Base-by-base conservation (phyloP, 1,140 invertebrate species). In the Trissolcus basalis region DNA sequence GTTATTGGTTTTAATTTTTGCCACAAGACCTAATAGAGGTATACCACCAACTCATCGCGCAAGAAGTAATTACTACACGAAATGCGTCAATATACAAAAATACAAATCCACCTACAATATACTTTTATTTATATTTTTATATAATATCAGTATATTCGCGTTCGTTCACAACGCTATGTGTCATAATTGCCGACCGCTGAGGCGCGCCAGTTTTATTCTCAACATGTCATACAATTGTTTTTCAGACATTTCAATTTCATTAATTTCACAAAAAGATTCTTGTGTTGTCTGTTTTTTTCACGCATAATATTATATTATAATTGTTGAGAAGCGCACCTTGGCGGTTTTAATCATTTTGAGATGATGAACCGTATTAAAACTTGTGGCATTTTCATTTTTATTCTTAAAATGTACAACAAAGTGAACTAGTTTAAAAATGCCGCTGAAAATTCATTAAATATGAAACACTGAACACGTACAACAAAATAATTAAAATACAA, bases 391-490 rank as follows among this genome's bases (percentile, higher is more conserved):
- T 86, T 64, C 63, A 43, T 83, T 85, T 86, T 86, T 86, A 86
- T 87, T 86, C 81, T 82, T 81, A 86, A 83, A 86, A 39, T 11
- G n/a, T 84, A 87, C 83, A 88, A 88, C 84, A 86, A 85, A 87
- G 83, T 74, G 47, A 85, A 84, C 85, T 86, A 86, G 80, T 87
- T 81, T 85, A 86, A 88, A 88, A 89, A 27, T 87, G 85, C 83
- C 83, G 82, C 82, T 83, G 82, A 82, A 81, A 80, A 77, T 78
- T 27, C 19, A 27, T 82, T 80, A 80, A 81, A 85, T 87, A 87
- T 87, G 84, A 88, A 87, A 89, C 86, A 88, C 85, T 87, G 86
- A 27, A 88, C 85, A 87, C 85, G 81, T 87, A 88, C 81, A 89
- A 88, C 87, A 85, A 84, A 88, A 82, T 27, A 27, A 27, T 27